phyloP scores from a whole-genome alignment of 2,797 vertebrate species.

The Diglossa cyanea region DNA sequence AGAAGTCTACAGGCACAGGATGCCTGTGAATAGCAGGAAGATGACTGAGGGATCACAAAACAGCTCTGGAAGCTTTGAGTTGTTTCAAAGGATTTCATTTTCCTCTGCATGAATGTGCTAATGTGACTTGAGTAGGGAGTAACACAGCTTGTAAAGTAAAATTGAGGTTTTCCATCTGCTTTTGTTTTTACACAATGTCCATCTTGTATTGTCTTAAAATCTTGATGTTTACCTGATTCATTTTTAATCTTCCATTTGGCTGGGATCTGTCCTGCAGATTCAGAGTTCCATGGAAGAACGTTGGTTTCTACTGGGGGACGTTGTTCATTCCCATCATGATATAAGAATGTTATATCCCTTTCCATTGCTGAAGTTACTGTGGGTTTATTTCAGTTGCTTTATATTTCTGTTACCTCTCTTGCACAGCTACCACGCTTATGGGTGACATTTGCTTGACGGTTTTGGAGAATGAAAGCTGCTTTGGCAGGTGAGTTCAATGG shows the following conservation, averaged over 20 bases:
- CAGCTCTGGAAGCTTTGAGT: background rate
- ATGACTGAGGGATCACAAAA: background rate
- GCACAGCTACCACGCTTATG: background rate
- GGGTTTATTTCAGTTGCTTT: background rate
- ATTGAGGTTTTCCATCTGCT: background rate
- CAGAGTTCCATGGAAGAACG: background rate
- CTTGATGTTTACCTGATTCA: background rate
- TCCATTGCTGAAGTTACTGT: background rate
- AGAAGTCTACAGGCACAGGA: background rate
- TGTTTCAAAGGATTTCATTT: background rate
- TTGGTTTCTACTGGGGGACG: rapidly evolving
- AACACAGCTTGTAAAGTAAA: background rate
- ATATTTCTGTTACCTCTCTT: background rate
- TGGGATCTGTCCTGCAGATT: background rate
- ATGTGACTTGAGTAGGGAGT: background rate
- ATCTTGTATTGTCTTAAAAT: background rate
- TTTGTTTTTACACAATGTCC: background rate
- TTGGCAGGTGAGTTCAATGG: background rate
- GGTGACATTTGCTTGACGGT: background rate
- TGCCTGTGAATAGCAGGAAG: background rate
- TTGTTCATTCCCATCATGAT: background rate
- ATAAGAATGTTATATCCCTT: background rate
- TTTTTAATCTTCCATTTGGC: background rate
- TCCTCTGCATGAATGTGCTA: background rate
- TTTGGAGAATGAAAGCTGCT: background rate